Evolutionary conservation across 2,113 vertebrate genomes (phyloP).

Genomic region (Serilophus lunatus): DNA sequence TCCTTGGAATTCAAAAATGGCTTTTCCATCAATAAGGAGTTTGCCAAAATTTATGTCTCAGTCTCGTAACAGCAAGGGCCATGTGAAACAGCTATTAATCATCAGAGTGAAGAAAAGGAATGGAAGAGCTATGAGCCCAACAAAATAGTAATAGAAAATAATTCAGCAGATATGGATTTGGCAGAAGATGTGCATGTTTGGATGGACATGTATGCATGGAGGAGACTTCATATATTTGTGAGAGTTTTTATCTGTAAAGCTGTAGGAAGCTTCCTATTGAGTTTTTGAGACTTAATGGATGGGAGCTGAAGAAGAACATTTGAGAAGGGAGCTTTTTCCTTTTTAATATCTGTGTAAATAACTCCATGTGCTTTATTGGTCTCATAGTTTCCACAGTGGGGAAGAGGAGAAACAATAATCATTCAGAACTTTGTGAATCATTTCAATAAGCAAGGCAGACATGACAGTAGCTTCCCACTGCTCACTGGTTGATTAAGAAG

Average conservation of each 20-base stretch:
- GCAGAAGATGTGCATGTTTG: neutral
- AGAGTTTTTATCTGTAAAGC: neutral
- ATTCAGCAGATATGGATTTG: neutral
- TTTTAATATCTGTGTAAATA: constrained; percentile 33
- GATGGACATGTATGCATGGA: neutral
- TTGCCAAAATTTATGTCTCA: neutral
- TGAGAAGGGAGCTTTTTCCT: constrained; percentile 1
- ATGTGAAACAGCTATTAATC: neutral
- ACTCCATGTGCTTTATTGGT: constrained; percentile 5
- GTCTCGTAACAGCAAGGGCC: neutral
- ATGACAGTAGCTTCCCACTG: neutral
- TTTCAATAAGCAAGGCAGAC: constrained; percentile 15
- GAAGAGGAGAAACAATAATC: constrained; percentile 9
- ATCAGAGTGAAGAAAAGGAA: neutral
- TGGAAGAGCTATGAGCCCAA: neutral
- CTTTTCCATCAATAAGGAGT: neutral
- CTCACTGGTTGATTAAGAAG: neutral
- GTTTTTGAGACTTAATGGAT: constrained; percentile 8
- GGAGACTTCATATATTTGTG: neutral
- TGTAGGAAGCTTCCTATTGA: neutral
- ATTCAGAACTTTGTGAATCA: constrained; percentile 42
- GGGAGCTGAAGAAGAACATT: neutral
- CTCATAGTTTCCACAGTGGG: neutral
- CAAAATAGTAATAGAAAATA: neutral
- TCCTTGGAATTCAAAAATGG: neutral